Base-by-base conservation (phyloP, 2,797 vertebrate species). In the Myotis planiceps region DNA sequence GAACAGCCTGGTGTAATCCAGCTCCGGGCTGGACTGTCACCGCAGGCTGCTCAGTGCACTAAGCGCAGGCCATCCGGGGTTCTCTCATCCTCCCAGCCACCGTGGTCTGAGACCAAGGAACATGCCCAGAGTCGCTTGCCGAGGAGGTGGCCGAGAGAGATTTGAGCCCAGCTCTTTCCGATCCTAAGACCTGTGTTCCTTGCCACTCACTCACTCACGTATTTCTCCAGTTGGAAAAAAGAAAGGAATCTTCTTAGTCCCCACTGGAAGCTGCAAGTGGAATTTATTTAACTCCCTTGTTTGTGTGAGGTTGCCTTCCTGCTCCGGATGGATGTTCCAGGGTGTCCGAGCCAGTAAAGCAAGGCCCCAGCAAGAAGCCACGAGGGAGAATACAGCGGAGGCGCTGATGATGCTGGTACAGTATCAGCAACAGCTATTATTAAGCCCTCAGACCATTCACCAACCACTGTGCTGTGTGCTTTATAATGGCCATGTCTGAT, bases 121-220 rank as follows among this genome's bases (percentile, higher is more conserved):
- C 37, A 32, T 23, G 12, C 58, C 29, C 25, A 34, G 71, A 18
- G 45, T 68, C 76, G 25, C 60, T 86, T 12, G 45, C 34, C 6
- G 13, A 49, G 6, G 19, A 51, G 47, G 23, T 37, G 55, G 9
- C 58, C 39, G 25, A 21, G 71, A 14, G 29, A 82, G 25, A 53
- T 69, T 42, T 80, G 89, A 88, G 68, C n/a, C 29, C 47, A 9
- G 39, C 34, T 83, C n/a, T 81, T 75, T 60, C 34, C 37, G 14
- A 37, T 23, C 27, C 45, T 37, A 19, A 66, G 58, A 9, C 18
- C 58, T 18, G 0, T 58, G 68, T 4, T 25, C 1, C 53, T 71
- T 63, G 13, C 53, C 60, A 14, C 13, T 68, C 49, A n/a, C 66
- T 81, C n/a, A 19, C 55, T 39, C n/a, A 63, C 13, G 0, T 51